Evolutionary conservation across 1,140 invertebrate genomes (phyloP).

Genomic region (Aphelenchoides avenae): DNA sequence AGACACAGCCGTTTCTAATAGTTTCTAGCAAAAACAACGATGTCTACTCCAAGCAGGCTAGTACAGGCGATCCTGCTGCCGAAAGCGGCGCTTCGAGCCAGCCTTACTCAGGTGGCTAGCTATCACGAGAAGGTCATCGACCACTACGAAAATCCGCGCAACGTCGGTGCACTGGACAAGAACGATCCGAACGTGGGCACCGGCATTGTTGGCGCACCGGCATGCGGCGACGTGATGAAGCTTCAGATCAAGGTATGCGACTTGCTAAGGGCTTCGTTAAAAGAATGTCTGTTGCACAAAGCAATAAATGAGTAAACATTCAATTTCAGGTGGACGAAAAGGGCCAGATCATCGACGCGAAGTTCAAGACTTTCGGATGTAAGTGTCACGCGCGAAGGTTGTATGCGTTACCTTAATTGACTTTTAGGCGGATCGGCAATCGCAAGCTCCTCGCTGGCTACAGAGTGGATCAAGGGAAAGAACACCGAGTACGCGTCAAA

Average conservation of each 20-base stretch:
- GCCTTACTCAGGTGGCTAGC: no score
- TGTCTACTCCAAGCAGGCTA: no score
- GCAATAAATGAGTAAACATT: no score
- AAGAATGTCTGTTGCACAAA: no score
- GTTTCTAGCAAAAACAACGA: no score
- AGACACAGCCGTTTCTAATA: no score
- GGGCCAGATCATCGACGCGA: constrained; percentile 96
- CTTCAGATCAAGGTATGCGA: constrained; percentile 86
- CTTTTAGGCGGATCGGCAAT: constrained; percentile 97
- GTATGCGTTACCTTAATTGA: no score
- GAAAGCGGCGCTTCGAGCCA: no score
- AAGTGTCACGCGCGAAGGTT: no score
- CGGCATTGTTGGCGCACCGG: constrained; percentile 90
- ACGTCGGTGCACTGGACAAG: constrained; percentile 95
- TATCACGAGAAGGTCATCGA: constrained; percentile 77
- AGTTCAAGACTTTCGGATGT: constrained; percentile 99
- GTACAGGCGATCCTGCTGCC: no score
- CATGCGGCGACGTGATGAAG: constrained; percentile 99
- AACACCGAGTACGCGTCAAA: constrained; percentile 82
- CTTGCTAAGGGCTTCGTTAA: no score
- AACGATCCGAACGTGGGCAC: constrained; percentile 89
- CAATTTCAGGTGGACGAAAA: constrained; percentile 74
- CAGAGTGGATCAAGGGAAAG: constrained; percentile 99
- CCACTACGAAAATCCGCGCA: constrained; percentile 98
- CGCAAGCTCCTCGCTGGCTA: constrained; percentile 95